Evolutionary conservation across 2,113 vertebrate species (phyloP), one percentile per base, ranked within the genome.

Genomic region (Phylloscopus whistleri): DNA sequence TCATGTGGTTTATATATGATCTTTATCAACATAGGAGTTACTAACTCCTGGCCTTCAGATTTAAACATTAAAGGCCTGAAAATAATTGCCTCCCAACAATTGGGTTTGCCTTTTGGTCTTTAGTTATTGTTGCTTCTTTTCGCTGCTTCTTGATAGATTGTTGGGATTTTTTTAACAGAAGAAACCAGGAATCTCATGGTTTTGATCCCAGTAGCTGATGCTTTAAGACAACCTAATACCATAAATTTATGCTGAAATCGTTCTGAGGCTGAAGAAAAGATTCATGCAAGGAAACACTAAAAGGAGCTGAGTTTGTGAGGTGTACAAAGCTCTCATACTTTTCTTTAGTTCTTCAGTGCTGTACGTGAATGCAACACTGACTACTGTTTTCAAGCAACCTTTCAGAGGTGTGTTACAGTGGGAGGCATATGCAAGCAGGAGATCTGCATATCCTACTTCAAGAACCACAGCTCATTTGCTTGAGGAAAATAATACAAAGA

Each of bases 31-130:
- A 20, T 0, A 75, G 22, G 59, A 75, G 49, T 60, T 89, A 41
- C 48, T 48, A 30, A 70, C 60, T 10, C 2, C 43, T 78, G 52
- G 43, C 73, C 68, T 89, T 91, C 73, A 82, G 60, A 91, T 69
- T 41, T 44, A 63, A 68, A 67, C 39, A 64, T 67, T 51, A 84
- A 87, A 87, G 58, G n/a, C 30, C 41, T 84, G 63, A 55, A 93
- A 91, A 80, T 44, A 28, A 43, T 75, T 92, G 48, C 4, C 0
- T 89, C 26, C 49, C 64, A 58, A 6, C 10, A 16, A 2, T 3
- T 77, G 28, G 12, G 44, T 90, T 88, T 92, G 27, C 68, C 18
- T 74, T 92, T 84, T 72, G 26, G 33, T 75, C 52, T 63, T 81
- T 23, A 79, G 53, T 26, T 56, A 41, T 2, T 33, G 7, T 49